A percentile compares a stretch with the other conserved stretches of the same genome.
phyloP scores from a whole-genome alignment of 2,888 invertebrate species.

The Synergus japonicus region DNA sequence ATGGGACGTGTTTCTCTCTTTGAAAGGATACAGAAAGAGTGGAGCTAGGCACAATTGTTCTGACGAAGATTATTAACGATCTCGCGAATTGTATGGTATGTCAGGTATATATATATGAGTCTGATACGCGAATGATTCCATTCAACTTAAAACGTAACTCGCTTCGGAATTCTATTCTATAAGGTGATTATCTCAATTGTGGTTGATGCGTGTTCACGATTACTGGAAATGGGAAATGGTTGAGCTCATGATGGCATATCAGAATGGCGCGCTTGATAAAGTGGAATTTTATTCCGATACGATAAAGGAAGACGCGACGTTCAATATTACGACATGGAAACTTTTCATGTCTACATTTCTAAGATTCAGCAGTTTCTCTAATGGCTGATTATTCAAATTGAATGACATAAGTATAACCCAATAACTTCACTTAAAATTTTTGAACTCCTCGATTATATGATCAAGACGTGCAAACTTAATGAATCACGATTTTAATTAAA shows the following conservation, averaged over 20 bases:
- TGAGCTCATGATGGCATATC: conserved; percentile 21
- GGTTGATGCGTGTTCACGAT: conserved; percentile 6
- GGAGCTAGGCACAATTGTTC: conserved; percentile 32
- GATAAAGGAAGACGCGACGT: conserved; percentile 24
- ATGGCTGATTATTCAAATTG: not conserved
- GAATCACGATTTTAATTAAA: conserved; percentile 12
- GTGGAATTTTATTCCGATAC: conserved; percentile 29
- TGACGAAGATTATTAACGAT: conserved; percentile 37
- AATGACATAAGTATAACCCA: too few relatives aligned
- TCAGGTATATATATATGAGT: not conserved
- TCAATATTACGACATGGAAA: conserved; percentile 29
- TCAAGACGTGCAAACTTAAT: not conserved
- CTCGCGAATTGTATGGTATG: conserved; percentile 16
- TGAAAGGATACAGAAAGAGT: conserved; percentile 29
- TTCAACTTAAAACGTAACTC: not conserved
- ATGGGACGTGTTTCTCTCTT: conserved; percentile 62
- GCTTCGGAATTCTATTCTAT: conserved; percentile 2
- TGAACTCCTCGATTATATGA: too few relatives aligned
- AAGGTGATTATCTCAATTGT: conserved; percentile 30
- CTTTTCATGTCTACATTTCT: conserved; percentile 1
- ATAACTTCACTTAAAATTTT: too few relatives aligned
- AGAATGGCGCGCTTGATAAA: conserved; percentile 23
- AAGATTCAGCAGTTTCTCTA: conserved; percentile 6
- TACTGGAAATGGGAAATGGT: conserved; percentile 4
- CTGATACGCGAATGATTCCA: conserved; percentile 6